Evolutionary conservation across 2,797 vertebrate genomes (phyloP).

Genomic region (Muscicapa comitata): DNA sequence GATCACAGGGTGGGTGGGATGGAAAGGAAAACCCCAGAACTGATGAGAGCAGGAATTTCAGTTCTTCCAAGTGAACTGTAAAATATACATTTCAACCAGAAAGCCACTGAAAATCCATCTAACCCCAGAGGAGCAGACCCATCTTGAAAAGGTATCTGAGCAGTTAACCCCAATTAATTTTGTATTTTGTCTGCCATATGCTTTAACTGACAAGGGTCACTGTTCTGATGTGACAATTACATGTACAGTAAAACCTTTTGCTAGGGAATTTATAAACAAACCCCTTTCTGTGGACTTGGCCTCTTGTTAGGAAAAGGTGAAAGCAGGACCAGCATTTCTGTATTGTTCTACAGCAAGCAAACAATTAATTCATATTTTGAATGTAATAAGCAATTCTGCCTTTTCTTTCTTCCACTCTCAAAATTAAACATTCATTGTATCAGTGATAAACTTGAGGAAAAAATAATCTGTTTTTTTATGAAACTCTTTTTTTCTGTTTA

Average conservation of each 20-base stretch:
- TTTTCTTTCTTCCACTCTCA: not conserved
- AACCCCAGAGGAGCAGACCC: not conserved
- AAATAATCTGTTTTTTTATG: not conserved
- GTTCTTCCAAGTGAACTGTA: not conserved
- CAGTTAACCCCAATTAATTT: not conserved
- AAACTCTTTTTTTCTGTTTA: not conserved
- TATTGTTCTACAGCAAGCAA: not conserved
- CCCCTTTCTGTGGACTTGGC: not conserved
- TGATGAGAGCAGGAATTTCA: not conserved
- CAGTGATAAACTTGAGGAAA: not conserved
- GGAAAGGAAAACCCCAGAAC: not conserved
- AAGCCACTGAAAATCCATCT: not conserved
- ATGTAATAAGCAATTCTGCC: not conserved
- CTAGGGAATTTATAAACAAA: not conserved
- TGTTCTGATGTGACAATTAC: not conserved
- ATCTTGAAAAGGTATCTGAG: not conserved
- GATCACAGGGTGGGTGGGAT: not conserved
- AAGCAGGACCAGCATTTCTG: not conserved
- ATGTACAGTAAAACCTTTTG: not conserved
- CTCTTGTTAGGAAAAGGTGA: not conserved
- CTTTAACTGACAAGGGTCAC: not conserved
- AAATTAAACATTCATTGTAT: not conserved
- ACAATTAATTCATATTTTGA: not conserved
- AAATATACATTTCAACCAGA: not conserved
- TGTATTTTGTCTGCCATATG: fast-evolving